Base-by-base conservation (phyloP, 2,113 vertebrate genomes). In the Genyomyrus donnyi region DNA sequence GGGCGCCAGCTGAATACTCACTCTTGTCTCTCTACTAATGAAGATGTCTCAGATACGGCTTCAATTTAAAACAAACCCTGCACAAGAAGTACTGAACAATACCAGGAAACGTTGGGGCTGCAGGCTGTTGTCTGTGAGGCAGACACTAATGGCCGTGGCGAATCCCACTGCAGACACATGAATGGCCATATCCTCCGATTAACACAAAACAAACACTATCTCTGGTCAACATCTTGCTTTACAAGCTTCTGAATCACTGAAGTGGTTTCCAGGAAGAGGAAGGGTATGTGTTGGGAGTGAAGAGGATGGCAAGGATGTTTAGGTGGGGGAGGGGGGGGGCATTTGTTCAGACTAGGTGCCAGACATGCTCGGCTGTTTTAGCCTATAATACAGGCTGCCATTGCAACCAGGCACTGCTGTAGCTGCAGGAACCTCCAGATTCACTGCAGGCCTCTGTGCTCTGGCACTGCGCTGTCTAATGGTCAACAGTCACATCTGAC, bases 111-210 rank as follows among this genome's bases (percentile, higher is more conserved):
- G 56, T 58, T 13, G 31, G 0, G 50, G 27, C 90, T 19, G 91
- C 95, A 94, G 94, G 93, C 94, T 93, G 94, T 92, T 92, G 92
- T 93, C 95, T 95, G 92, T 91, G 92, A 92, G 90, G 93, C 93
- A 94, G 92, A 94, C 48, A 35, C 7, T 53, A 94, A 80, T 89
- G 88, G 92, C 83, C 66, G 50, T 84, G 74, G 89, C 15, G 52
- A 42, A 88, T 66, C 56, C 94, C 93, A 91, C 91, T 89, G 90
- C 90, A 58, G 91, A 91, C 92, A 88, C 91, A 87, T 88, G 91
- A 91, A 89, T 92, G 86, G 90, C 88, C 42, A 49, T 88, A 92
- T 91, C 88, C 93, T 94, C 94, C 94, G 94, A 96, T 95, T 95
- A 94, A 50, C 49, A 90, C 66, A 91, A 93, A 95, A 96, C 93